Conservation (phyloP, 2,113 vertebrate species). For the Geococcyx californianus region DNA sequence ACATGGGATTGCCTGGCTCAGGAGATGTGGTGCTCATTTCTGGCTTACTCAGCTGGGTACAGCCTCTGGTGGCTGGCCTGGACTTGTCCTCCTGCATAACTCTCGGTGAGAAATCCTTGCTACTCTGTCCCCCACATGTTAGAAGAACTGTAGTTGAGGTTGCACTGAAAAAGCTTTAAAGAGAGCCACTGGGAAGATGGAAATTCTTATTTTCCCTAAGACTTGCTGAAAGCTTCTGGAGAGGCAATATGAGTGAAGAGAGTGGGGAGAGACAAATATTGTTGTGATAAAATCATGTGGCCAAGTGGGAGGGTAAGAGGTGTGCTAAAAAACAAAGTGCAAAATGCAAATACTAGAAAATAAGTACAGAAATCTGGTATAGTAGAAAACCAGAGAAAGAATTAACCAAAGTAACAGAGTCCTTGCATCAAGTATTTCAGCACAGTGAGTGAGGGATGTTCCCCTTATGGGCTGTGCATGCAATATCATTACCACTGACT, state of each 20-base stretch:
- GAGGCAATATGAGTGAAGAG: not conserved
- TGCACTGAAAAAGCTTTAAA: not conserved
- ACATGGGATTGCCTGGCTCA: not conserved
- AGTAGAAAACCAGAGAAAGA: not conserved
- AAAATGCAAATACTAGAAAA: not conserved
- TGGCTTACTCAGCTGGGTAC: not conserved
- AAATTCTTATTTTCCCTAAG: not conserved
- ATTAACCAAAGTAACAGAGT: not conserved
- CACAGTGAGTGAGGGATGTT: not conserved
- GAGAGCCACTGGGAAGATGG: not conserved
- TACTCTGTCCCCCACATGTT: fast-evolving
- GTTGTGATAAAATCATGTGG: not conserved
- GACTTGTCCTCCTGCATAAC: not conserved
- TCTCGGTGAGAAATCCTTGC: not conserved
- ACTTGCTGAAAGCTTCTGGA: not conserved
- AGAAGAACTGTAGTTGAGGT: not conserved
- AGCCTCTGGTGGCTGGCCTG: not conserved
- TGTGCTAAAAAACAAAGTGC: not conserved
- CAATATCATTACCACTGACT: not conserved
- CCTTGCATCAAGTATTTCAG: not conserved
- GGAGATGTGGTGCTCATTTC: not conserved
- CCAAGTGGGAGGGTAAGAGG: not conserved
- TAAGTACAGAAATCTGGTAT: not conserved
- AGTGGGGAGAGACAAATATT: not conserved
- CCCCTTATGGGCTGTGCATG: not conserved